Conservation (phyloP, 2,113 vertebrate genomes). For the Rhinopithecus roxellana region DNA sequence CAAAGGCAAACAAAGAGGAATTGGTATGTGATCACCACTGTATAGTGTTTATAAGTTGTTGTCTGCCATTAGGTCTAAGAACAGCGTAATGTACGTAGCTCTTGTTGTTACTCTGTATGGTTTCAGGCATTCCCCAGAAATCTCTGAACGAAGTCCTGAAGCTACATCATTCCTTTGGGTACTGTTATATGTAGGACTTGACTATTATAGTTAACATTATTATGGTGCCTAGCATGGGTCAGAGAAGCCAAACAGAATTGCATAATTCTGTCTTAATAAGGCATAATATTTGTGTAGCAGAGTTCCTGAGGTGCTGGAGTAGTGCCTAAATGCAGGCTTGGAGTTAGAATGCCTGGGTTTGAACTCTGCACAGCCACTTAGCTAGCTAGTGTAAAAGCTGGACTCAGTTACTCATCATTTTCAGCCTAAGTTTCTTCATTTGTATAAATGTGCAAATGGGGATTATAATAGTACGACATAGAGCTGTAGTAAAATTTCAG, state of each 20-base stretch:
- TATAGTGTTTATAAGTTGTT: background rate
- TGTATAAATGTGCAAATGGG: background rate
- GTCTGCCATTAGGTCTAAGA: background rate
- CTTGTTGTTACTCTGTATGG: background rate
- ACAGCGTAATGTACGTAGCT: background rate
- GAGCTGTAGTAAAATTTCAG: background rate
- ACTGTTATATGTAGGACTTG: background rate
- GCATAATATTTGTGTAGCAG: background rate
- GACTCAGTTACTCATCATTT: background rate
- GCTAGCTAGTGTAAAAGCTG: background rate
- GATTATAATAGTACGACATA: background rate
- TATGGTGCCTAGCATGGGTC: background rate
- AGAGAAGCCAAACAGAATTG: background rate
- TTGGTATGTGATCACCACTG: background rate
- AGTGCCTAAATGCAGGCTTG: background rate
- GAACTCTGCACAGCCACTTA: background rate
- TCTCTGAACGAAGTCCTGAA: background rate
- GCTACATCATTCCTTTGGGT: background rate
- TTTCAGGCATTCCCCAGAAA: background rate
- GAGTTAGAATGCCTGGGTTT: background rate
- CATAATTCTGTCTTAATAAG: background rate
- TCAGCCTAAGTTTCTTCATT: constrained; percentile 2
- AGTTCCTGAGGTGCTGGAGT: background rate
- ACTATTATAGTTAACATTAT: background rate
- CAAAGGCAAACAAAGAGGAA: background rate